A percentile compares a stretch with the other conserved stretches of the same genome.
Evolutionary conservation across 2,113 vertebrate genomes (phyloP).

Genomic region (Cyrtonyx montezumae): DNA sequence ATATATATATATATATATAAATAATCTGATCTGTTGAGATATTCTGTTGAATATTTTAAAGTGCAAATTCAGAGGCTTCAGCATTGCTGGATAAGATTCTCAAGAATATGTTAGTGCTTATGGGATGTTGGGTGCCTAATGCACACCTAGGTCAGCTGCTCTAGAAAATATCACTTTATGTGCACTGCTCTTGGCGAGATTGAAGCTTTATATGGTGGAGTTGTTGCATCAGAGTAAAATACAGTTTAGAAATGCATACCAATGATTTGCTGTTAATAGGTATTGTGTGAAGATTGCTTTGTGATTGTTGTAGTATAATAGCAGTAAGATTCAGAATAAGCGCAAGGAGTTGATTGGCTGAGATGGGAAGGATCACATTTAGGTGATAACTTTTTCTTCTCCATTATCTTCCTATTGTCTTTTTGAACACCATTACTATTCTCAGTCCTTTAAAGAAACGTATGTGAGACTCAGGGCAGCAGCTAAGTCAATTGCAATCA

Average conservation of each 20-base stretch:
- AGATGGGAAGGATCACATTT: neutral
- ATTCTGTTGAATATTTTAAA: neutral
- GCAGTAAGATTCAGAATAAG: neutral
- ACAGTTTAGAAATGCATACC: neutral
- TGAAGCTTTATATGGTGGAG: neutral
- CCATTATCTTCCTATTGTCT: neutral
- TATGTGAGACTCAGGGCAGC: neutral
- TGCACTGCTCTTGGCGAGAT: neutral
- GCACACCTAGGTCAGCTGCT: neutral
- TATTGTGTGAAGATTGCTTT: neutral
- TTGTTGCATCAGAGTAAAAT: neutral
- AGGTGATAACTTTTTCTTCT: constrained; percentile 4
- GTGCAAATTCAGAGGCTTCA: neutral
- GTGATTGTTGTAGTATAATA: neutral
- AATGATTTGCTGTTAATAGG: neutral
- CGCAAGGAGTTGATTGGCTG: neutral
- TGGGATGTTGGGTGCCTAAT: neutral
- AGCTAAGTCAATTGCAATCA: neutral
- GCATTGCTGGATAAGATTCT: neutral
- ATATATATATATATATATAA: neutral
- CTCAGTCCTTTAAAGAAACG: neutral
- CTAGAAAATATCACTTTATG: neutral
- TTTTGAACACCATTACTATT: constrained; percentile 23
- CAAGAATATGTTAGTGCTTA: neutral
- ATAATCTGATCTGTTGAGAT: neutral